phyloP scores from a whole-genome alignment of 1,140 invertebrate genomes.

The Hormaphis cornu region DNA sequence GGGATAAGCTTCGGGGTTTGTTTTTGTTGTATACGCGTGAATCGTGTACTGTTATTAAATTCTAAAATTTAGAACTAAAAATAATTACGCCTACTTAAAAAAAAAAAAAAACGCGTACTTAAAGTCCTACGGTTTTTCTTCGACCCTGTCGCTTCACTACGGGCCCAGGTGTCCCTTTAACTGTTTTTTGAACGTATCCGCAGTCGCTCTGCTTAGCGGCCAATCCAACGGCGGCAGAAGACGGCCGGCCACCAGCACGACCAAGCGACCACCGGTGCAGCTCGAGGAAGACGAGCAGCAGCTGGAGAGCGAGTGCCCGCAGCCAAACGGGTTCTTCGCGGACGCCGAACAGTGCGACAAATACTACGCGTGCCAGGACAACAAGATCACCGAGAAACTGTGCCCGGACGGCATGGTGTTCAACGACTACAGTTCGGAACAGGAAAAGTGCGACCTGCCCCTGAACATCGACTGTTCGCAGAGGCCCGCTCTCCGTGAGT shows the following conservation, averaged over 20 bases:
- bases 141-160: no score
- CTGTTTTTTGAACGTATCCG: no score
- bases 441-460: slow-evolving; percentile 79
- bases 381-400: slow-evolving; percentile 62
- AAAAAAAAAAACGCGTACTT: no score
- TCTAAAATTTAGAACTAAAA: no score
- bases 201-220: slow-evolving; percentile 4
- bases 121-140: no score
- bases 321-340: slow-evolving; percentile 73
- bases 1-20: no score
- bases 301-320: slow-evolving; percentile 60
- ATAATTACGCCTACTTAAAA: no score
- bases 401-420: slow-evolving; percentile 88
- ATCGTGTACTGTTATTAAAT: no score
- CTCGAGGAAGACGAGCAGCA: slow-evolving; percentile 38
- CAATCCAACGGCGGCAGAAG: slow-evolving; percentile 2
- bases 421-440: slow-evolving; percentile 68
- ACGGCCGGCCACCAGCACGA: slow-evolving; percentile 5
- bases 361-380: slow-evolving; percentile 70
- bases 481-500: slow-evolving; percentile 69
- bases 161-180: no score
- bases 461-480: slow-evolving; percentile 74
- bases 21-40: no score
- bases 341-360: slow-evolving; percentile 82
- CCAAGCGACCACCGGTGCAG: not conserved